These are phyloP conservation scores for Menidia menidia DNA, from an alignment of 2,797 vertebrate genomes.

Conservation along the genomic window DNA sequence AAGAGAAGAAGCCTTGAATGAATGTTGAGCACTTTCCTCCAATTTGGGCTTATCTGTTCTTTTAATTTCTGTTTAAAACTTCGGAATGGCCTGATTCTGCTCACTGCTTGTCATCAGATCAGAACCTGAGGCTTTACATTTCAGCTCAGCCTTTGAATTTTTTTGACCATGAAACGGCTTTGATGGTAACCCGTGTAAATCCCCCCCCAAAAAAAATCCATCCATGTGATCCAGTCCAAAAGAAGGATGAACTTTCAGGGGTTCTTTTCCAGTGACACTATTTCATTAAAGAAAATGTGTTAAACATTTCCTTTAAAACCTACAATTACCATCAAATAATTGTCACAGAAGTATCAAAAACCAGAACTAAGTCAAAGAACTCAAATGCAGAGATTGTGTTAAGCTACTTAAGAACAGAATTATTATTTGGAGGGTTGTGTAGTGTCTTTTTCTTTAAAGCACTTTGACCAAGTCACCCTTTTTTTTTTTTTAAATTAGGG, in stretches of 20 bases:
- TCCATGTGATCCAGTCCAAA: neutral
- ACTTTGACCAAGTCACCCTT: neutral
- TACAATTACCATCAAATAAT: too few relatives aligned
- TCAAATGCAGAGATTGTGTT: neutral
- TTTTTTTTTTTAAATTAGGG: neutral
- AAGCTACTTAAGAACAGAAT: neutral
- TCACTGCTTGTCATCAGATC: neutral
- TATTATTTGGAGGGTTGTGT: neutral
- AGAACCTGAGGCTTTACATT: slow-evolving; percentile 9
- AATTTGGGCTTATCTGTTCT: slow-evolving; percentile 48
- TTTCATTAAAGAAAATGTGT: neutral
- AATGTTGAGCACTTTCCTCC: slow-evolving; percentile 8
- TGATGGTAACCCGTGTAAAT: neutral
- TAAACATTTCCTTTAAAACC: too few relatives aligned
- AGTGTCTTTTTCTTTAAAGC: neutral
- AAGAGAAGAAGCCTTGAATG: slow-evolving; percentile 67
- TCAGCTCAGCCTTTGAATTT: slow-evolving; percentile 12
- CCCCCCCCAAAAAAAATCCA: neutral
- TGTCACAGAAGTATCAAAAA: too few relatives aligned
- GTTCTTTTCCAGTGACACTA: neutral
- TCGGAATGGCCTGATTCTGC: slow-evolving; percentile 21
- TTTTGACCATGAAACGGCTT: neutral
- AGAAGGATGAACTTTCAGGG: neutral
- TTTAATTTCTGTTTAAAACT: slow-evolving; percentile 3
- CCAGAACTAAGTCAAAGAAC: too few relatives aligned